Base-by-base conservation (phyloP, 2,797 vertebrate species). In the Crenichthys baileyi region DNA sequence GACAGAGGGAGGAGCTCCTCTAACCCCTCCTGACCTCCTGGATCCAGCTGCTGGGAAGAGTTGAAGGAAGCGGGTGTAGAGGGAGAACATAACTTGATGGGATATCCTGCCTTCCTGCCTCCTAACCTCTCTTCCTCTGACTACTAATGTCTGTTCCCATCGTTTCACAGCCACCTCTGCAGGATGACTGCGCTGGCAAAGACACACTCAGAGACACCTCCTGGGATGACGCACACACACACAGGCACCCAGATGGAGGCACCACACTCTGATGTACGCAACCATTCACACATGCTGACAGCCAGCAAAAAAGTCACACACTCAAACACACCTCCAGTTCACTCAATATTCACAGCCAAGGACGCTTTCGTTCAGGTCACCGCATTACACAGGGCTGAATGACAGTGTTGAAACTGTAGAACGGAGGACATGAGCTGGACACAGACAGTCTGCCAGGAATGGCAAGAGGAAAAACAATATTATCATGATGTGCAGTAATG, bases 21-120 rank as follows among this genome's bases (percentile, higher is more conserved):
- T 92, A 92, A 94, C 94, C 94, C 82, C 79, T 79, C 77, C 72
- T 85, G 92, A 93, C 94, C 92, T 92, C 87, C 90, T 91, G 88
- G 87, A 90, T 82, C 83, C 79, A 82, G 86, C 89, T 93, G 90
- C 89, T 94, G 93, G 91, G 91, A 94, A 91, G 87, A 82, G 82
- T 72, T 58, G 84, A 90, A 90, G 95, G 94, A 95, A 96, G 87
- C 91, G 91, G 93, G 94, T 2, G 92, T 84, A 88, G 88, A 88
- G 83, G 86, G 88, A 77, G 79, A n/a, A n/a, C 78, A 80, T 85
- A 86, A 91, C 89, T 81, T 80, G 93, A 88, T 90, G 92, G 95
- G 95, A 96, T 93, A 95, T 96, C 95, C 95, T 95, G 93, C 88
- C 58, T 75, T 78, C 44, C 90, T 93, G 93, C 86, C 84, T 77